Percentiles rank a stretch among this genome's conserved stretches.
phyloP scores from a whole-genome alignment of 2,113 vertebrate genomes.

The Neogobius melanostomus region DNA sequence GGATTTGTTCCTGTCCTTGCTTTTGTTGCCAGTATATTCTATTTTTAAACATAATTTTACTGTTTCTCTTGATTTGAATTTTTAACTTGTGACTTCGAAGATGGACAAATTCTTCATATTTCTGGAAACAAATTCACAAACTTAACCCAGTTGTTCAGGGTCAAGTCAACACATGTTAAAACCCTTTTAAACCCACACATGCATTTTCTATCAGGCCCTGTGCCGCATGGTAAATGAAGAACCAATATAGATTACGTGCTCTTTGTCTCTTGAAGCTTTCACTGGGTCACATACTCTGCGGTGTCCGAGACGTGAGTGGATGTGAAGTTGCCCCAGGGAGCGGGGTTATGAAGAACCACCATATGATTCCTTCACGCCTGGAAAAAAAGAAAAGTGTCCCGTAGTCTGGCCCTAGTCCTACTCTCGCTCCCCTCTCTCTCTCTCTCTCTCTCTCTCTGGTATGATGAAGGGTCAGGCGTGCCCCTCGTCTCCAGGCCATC shows the following conservation, averaged over 20 bases:
- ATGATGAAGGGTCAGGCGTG: slow-evolving; percentile 98
- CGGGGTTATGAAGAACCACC: slow-evolving; percentile 87
- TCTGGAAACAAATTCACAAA: neutral
- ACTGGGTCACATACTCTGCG: slow-evolving; percentile 2
- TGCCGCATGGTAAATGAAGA: neutral
- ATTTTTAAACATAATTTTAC: no score
- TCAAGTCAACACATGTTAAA: neutral
- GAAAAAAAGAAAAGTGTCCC: slow-evolving; percentile 20
- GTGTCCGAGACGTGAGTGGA: slow-evolving; percentile 57
- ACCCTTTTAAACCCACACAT: neutral
- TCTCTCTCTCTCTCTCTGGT: slow-evolving; percentile 76
- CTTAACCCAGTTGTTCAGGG: neutral
- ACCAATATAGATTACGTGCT: neutral
- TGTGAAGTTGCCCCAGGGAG: slow-evolving; percentile 84
- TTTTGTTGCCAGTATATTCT: no score
- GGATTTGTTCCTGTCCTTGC: no score
- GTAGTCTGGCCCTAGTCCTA: slow-evolving; percentile 25
- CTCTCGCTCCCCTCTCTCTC: slow-evolving; percentile 47
- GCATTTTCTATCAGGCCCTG: neutral
- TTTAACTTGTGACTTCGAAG: no score
- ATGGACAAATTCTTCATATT: neutral
- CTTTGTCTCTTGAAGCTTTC: slow-evolving; percentile 10
- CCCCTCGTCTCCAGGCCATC: slow-evolving; percentile 98
- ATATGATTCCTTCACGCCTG: slow-evolving; percentile 72
- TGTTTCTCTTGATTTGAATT: no score